Base-by-base conservation (phyloP, 2,888 invertebrate genomes). In the Cynaeus angustus region DNA sequence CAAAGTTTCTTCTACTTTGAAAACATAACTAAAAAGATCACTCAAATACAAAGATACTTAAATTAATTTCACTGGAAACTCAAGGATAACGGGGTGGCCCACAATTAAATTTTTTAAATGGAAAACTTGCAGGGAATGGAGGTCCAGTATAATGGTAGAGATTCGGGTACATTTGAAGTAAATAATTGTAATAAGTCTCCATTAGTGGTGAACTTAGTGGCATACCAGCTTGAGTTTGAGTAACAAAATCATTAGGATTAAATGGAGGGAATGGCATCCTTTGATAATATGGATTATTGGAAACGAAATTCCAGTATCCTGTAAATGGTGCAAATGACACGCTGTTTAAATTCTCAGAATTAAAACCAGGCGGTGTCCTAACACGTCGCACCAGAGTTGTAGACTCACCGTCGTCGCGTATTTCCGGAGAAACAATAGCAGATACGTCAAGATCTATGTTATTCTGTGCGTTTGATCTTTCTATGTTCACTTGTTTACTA, bases 271-370 rank as follows among this genome's bases (percentile, higher is more conserved):
- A 41, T 12, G 12, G 41, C 6, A 41, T 6, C 12, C 12, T 10
- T 12, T 41, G 41, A 12, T 41, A 41, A 10, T 41, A 41, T 3
- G 41, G 41, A 10, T 41, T 41, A n/a, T 13, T 41, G 13, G 41
- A 2, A n/a, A 2, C n/a, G 1, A 6, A 10, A 41, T 10, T 12
- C 4, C 4, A 41, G 12, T 10, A 6, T 3, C 2, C 2, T 12
- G 12, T 2, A 10, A 12, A 3, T 13, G 13, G 1, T 2, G 41
- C 5, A n/a, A 41, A 10, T 13, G 10, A 2, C 12, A 3, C 6
- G 6, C 12, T 41, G n/a, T 41, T 41, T n/a, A n/a, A n/a, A 13
- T 10, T 6, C 1, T 13, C 2, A 2, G 41, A 41, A 12, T 12
- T 41, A 13, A 41, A 41, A 10, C 41, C 41, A 41, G 41, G 41